phyloP scores from a whole-genome alignment of 2,113 vertebrate genomes.

The Sebastes fasciatus region DNA sequence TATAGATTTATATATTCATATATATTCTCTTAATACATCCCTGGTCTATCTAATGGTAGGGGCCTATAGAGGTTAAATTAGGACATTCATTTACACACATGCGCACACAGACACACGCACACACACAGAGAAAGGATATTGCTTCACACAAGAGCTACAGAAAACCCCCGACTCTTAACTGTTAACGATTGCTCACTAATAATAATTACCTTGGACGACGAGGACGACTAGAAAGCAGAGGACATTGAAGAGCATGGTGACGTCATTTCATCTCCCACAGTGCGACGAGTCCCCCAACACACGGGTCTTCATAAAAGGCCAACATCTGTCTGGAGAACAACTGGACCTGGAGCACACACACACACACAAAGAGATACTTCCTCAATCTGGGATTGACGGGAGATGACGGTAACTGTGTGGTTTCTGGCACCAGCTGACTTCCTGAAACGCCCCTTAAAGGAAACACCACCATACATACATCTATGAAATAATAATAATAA shows the following conservation, averaged over 20 bases:
- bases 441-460: constrained; percentile 2
- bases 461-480: not conserved
- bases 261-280: constrained; percentile 13
- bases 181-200: no score
- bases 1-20: no score
- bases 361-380: not conserved
- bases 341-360: not conserved
- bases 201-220: constrained; percentile 20
- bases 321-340: not conserved
- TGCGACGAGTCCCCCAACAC: not conserved
- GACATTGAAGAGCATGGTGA: constrained; percentile 3
- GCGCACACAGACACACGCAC: no score
- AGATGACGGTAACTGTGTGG: no score
- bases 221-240: constrained; percentile 1
- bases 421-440: not conserved
- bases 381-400: not conserved
- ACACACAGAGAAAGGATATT: no score
- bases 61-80: no score
- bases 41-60: no score
- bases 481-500: not conserved
- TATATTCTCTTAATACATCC: no score
- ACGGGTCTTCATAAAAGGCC: not conserved
- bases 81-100: no score
- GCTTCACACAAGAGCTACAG: no score
- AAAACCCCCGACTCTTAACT: no score